Percentiles rank a stretch among this genome's conserved stretches.
Conservation (phyloP, 1,140 invertebrate genomes). For the Forficula auricularia region DNA sequence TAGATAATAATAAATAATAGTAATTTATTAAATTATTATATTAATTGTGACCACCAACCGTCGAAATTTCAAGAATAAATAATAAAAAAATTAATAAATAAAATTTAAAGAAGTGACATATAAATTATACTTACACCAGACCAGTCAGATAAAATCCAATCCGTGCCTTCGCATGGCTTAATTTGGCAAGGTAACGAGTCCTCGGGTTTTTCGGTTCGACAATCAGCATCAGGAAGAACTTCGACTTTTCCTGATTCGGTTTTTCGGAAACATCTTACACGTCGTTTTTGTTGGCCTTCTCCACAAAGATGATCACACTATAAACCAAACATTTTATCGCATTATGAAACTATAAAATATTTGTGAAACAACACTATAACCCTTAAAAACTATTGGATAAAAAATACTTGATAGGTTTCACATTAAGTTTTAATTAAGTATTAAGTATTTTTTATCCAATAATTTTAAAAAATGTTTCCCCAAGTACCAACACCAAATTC, state of each 20-base stretch:
- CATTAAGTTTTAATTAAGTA: too few relatives aligned
- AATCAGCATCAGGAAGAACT: constrained; percentile 50
- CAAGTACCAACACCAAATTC: too few relatives aligned
- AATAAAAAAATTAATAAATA: constrained; percentile 11
- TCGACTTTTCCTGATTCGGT: constrained; percentile 46
- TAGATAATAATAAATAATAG: too few relatives aligned
- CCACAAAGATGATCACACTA: constrained; percentile 80
- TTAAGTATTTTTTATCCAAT: too few relatives aligned
- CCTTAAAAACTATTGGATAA: too few relatives aligned
- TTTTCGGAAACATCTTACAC: constrained; percentile 55
- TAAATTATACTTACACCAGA: constrained; percentile 48
- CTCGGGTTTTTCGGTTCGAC: constrained; percentile 49
- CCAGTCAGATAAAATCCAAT: constrained; percentile 80
- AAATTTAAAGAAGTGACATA: background rate
- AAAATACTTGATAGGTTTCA: too few relatives aligned
- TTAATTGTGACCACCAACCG: too few relatives aligned
- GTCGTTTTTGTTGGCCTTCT: constrained; percentile 53
- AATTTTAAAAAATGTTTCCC: too few relatives aligned
- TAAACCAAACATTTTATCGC: constrained; percentile 11
- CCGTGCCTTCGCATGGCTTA: constrained; percentile 74
- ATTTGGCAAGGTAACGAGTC: constrained; percentile 49
- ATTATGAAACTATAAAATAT: too few relatives aligned
- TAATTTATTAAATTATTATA: too few relatives aligned
- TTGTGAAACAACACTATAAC: too few relatives aligned
- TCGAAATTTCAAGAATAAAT: constrained; percentile 7